phyloP scores from a whole-genome alignment of 2,888 invertebrate species.

The Macrophya alboannulata region DNA sequence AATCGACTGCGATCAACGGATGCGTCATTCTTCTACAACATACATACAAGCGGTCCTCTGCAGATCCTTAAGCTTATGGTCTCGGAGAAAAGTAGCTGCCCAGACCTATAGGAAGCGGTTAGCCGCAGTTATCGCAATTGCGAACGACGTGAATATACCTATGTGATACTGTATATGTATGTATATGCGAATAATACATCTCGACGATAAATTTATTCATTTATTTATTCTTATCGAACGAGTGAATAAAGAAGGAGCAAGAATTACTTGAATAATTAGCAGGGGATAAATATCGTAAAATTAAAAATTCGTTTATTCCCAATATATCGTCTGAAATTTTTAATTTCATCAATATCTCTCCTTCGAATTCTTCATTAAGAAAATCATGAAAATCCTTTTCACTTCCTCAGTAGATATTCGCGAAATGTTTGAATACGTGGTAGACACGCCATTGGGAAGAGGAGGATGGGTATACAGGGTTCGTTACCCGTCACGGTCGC shows the following conservation, averaged over 20 bases:
- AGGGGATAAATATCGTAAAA: neutral
- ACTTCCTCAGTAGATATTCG: neutral
- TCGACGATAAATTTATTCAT: neutral
- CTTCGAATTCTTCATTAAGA: neutral
- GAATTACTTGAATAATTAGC: neutral
- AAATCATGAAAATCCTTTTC: neutral
- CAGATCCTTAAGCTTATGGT: neutral
- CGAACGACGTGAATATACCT: neutral
- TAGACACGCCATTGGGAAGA: conserved; percentile 32
- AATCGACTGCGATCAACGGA: neutral
- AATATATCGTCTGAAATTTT: too few species aligned
- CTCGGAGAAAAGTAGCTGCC: neutral
- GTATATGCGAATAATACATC: too few species aligned
- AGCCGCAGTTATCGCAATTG: conserved; percentile 41
- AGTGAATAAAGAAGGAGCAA: neutral
- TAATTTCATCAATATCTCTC: neutral
- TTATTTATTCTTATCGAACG: neutral
- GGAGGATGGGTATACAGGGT: conserved; percentile 63
- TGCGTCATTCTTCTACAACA: conserved; percentile 16
- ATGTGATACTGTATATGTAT: neutral
- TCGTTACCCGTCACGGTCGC: conserved; percentile 77
- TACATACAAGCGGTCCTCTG: neutral
- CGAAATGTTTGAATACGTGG: conserved; percentile 1
- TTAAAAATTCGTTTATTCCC: neutral
- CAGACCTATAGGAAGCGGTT: neutral